Evolutionary conservation across 2,113 vertebrate genomes (phyloP).

Genomic region (Pampusana beccarii): DNA sequence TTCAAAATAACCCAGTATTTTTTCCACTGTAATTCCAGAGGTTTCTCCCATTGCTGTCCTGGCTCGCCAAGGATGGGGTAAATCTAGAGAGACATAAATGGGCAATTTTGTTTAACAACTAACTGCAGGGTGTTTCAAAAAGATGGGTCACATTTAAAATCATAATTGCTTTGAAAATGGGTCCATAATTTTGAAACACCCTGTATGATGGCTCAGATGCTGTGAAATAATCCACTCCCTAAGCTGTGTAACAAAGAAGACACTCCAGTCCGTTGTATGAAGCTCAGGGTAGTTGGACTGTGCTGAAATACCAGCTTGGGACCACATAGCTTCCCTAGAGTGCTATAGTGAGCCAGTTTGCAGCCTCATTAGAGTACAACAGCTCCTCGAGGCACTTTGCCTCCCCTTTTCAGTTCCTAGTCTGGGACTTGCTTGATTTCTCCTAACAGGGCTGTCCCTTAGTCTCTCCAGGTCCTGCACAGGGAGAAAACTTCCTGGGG

Average conservation of each 20-base stretch:
- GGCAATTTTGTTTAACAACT: neutral
- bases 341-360: neutral
- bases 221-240: neutral
- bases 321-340: accelerated
- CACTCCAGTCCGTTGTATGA: neutral
- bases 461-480: neutral
- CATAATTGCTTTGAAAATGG: too few relatives aligned
- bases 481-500: accelerated
- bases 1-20: neutral
- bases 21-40: neutral
- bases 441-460: neutral
- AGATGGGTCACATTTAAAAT: too few relatives aligned
- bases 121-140: neutral
- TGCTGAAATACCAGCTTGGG: neutral
- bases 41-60: neutral
- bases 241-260: neutral
- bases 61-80: neutral
- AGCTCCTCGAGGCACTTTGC: neutral
- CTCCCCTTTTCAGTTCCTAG: neutral
- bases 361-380: neutral
- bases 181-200: too few relatives aligned
- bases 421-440: neutral
- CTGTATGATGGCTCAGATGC: neutral
- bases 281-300: neutral
- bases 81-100: neutral